Base-by-base conservation (phyloP, 2,888 invertebrate species). In the Steinernema hermaphroditum region DNA sequence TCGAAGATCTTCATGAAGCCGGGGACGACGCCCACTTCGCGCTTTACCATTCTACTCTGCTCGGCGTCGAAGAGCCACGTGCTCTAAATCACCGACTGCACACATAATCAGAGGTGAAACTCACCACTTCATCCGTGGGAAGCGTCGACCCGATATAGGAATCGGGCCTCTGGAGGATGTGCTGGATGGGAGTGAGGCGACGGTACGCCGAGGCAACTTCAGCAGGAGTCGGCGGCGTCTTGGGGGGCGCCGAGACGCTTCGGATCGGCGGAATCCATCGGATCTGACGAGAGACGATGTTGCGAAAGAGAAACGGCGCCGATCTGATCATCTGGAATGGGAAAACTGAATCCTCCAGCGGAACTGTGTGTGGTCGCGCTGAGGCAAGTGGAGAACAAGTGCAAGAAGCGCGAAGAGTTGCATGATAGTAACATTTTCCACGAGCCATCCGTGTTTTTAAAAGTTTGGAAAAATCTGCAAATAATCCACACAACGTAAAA, bases 1-100 rank as follows among this genome's bases (percentile, higher is more conserved):
- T 98, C 98, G 89, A 93, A 98, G 85, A 98, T 97, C 90, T 98
- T 97, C 89, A 96, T 97, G 57, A 97, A 90, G 71, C 93, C 97
- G 80, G 97, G 97, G 70, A 96, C 96, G 89, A 91, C 97, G 68
- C 92, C 92, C 62, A 96, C 91, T 85, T 94, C 92, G 78, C 90
- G 90, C 86, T 93, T 92, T 0, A 92, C 89, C 92, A 97, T 95
- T 88, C 87, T 89, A 83, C 90, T 88, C 19, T 81, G 79, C 41
- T 92, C 91, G 62, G 90, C 90, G 84, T 94, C 92, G 86, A 91
- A 93, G 0, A 96, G 90, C 96, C 96, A 97, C 94, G 95, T 95
- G 0, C 89, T 86, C 87, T 96, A 93, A 24, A 82, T 81, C 14
- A 8, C 2, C n/a, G n/a, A n/a, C n/a, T n/a, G n/a, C n/a, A n/a